Evolutionary conservation across 2,113 vertebrate genomes (phyloP).

Genomic region (Myocastor coypus): DNA sequence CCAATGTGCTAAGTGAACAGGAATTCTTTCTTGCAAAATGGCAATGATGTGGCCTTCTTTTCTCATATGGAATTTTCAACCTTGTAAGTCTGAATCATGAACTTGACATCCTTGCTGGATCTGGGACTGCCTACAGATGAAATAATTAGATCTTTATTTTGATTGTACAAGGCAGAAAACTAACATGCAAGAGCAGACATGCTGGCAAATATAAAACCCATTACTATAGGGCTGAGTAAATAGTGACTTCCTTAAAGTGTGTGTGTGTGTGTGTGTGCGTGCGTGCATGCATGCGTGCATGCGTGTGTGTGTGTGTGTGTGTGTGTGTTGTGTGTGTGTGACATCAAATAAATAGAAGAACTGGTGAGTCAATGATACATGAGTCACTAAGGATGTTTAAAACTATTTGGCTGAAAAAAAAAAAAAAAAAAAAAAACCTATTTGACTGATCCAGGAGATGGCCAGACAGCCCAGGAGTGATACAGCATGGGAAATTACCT

Average conservation of each 20-base stretch:
- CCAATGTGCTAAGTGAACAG: neutral
- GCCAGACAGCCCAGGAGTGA: constrained; percentile 43
- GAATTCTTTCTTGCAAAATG: neutral
- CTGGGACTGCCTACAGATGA: constrained; percentile 21
- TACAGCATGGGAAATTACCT: constrained; percentile 60
- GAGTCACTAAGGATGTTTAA: constrained; percentile 71
- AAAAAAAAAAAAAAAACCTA: too few species aligned
- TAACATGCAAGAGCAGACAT: constrained; percentile 29
- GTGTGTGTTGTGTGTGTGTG: neutral
- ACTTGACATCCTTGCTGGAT: neutral
- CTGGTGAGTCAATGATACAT: constrained; percentile 29
- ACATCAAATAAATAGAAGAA: constrained; percentile 37
- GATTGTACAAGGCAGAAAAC: neutral
- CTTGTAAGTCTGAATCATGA: neutral
- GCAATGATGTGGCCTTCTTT: neutral
- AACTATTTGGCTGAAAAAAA: constrained; percentile 67
- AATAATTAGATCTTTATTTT: constrained; percentile 28
- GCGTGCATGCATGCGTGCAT: too few species aligned
- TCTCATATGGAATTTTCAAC: neutral
- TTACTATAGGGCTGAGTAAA: neutral
- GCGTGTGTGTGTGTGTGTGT: too few species aligned
- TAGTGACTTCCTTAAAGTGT: neutral
- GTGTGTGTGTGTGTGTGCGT: neutral
- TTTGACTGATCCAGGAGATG: constrained; percentile 47
- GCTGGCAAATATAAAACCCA: neutral